A percentile compares a stretch with the other conserved stretches of the same genome.
Conservation (phyloP, 1,140 invertebrate genomes). For the Trachelipus rathkii region DNA sequence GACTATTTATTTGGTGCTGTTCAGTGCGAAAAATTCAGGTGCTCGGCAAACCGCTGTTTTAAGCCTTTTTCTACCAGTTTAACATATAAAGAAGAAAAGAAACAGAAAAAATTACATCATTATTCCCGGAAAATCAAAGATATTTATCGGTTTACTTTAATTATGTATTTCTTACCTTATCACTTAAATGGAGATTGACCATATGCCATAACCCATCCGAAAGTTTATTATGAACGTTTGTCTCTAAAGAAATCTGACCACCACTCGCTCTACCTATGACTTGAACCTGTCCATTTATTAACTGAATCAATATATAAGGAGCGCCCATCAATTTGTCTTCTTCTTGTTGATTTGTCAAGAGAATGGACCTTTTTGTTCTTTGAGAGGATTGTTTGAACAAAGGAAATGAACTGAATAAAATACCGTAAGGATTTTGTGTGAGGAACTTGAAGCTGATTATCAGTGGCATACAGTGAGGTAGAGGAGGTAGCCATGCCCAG, state of each 20-base stretch:
- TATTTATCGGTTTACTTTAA: too few species aligned
- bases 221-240: not conserved
- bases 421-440: constrained; percentile 16
- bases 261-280: not conserved
- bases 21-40: too few species aligned
- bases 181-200: not conserved
- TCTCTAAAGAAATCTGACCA: not conserved
- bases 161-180: not conserved
- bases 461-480: constrained; percentile 16
- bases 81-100: too few species aligned
- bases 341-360: too few species aligned
- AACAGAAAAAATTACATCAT: too few species aligned
- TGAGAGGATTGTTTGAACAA: too few species aligned
- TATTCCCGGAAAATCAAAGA: too few species aligned
- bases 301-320: not conserved
- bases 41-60: too few species aligned
- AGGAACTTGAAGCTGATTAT: constrained; percentile 19
- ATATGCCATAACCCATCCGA: constrained; percentile 20
- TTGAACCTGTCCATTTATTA: not conserved
- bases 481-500: constrained; percentile 24
- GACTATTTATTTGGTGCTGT: too few species aligned
- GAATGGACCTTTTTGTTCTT: too few species aligned
- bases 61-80: too few species aligned
- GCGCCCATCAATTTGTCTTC: not conserved
- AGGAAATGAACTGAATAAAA: constrained; percentile 11